phyloP scores from a whole-genome alignment of 2,113 vertebrate genomes.

The Ochotona princeps region DNA sequence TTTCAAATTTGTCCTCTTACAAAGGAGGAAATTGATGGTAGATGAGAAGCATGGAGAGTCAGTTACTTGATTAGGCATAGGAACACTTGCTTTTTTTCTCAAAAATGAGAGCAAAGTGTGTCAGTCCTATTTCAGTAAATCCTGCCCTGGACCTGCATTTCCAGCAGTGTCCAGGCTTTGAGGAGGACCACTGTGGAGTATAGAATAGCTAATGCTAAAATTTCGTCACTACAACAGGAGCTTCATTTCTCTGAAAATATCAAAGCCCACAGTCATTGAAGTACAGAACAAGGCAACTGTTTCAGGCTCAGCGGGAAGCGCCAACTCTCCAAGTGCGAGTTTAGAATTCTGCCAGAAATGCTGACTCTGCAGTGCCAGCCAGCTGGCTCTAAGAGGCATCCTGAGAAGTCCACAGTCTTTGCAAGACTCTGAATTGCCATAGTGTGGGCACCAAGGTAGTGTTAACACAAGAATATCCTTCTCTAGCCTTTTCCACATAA shows the following conservation, averaged over 20 bases:
- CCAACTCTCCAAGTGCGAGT: not conserved
- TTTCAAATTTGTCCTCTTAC: not conserved
- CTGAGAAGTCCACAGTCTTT: not conserved
- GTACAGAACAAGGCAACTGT: not conserved
- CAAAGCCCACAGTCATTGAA: not conserved
- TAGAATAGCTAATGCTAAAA: not conserved
- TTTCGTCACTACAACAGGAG: not conserved
- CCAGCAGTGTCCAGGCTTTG: not conserved
- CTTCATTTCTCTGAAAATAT: not conserved
- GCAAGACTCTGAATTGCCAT: not conserved
- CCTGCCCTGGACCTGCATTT: not conserved
- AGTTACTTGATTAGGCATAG: not conserved
- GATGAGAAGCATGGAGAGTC: not conserved
- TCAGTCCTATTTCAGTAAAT: not conserved
- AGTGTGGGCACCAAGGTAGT: not conserved
- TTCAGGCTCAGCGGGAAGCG: not conserved
- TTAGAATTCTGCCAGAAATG: not conserved
- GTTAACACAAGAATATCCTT: not conserved
- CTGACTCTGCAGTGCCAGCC: rapidly evolving
- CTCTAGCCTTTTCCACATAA: not conserved
- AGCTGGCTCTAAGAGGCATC: not conserved
- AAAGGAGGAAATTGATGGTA: not conserved
- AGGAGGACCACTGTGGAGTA: not conserved
- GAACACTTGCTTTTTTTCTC: not conserved
- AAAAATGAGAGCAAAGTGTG: not conserved